These are phyloP conservation scores for Chlorodrepanis virens DNA, from an alignment of 2,113 vertebrate genomes.

Conservation along the genomic window DNA sequence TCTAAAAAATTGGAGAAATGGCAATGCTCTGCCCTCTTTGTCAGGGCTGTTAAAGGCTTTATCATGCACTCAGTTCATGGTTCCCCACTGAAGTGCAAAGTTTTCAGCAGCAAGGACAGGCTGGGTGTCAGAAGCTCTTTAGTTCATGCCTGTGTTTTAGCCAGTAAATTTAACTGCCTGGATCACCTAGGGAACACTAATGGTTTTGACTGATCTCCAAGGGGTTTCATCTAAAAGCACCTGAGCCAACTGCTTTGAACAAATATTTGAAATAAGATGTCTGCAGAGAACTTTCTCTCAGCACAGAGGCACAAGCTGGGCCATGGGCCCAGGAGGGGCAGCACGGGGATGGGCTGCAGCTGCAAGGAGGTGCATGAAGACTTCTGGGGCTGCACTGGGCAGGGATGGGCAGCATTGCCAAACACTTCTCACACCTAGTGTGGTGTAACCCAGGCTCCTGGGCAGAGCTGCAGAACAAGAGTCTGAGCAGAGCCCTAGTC, in stretches of 20 bases:
- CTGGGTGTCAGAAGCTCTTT: neutral
- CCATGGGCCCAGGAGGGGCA: neutral
- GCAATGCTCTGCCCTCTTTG: neutral
- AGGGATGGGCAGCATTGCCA: neutral
- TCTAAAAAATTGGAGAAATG: constrained; percentile 23
- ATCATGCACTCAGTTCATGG: neutral
- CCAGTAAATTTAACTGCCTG: neutral
- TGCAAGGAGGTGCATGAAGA: neutral
- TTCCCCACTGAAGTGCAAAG: neutral
- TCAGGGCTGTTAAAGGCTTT: constrained; percentile 12
- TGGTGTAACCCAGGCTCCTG: neutral
- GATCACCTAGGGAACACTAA: neutral
- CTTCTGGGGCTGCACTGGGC: neutral
- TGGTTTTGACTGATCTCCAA: neutral
- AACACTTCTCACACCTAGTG: neutral
- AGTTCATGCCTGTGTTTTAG: neutral
- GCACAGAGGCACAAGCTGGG: neutral
- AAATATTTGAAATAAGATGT: neutral
- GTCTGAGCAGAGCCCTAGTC: neutral
- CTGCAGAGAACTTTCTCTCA: neutral
- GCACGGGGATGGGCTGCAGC: neutral
- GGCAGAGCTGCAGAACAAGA: neutral
- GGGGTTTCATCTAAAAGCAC: constrained; percentile 5
- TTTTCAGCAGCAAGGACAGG: neutral
- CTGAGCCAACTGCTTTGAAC: neutral